A percentile compares a stretch with the other conserved stretches of the same genome.
phyloP scores from a whole-genome alignment of 2,797 vertebrate species.

The Buphagus erythrorhynchus region DNA sequence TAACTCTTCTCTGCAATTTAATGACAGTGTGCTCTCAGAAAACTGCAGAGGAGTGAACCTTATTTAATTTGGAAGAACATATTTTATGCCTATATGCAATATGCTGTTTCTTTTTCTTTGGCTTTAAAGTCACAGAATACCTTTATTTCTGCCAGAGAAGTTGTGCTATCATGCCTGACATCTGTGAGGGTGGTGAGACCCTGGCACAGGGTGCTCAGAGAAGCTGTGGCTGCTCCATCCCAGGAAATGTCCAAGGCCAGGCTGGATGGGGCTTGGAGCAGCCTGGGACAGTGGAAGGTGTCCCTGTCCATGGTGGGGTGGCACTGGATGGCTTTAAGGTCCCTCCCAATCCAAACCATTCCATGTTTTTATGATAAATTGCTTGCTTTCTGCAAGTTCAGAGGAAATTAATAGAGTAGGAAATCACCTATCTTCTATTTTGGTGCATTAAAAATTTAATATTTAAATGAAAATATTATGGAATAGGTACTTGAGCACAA shows the following conservation, averaged over 20 bases:
- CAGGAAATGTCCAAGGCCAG: no score
- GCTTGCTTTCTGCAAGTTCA: not conserved
- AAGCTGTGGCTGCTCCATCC: not conserved
- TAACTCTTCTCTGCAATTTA: not conserved
- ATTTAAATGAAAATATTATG: not conserved
- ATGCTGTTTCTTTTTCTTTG: not conserved
- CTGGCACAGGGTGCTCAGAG: not conserved
- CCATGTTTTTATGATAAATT: not conserved
- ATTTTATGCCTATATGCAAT: not conserved
- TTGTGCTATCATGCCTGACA: not conserved
- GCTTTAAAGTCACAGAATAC: not conserved
- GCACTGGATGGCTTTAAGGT: not conserved
- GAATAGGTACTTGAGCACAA: not conserved
- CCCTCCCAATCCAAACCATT: not conserved
- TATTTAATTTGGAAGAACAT: not conserved
- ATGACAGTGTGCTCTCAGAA: not conserved
- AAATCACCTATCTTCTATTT: not conserved
- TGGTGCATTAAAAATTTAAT: not conserved
- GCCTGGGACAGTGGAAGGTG: accelerated
- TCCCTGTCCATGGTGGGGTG: not conserved
- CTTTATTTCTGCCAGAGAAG: not conserved
- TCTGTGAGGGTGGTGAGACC: not conserved
- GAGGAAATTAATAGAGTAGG: not conserved
- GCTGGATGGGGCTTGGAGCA: accelerated
- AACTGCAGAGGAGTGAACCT: not conserved